Evolutionary conservation across 2,113 vertebrate genomes (phyloP), one percentile per base, ranked within the genome.

Genomic region (Agapornis roseicollis): DNA sequence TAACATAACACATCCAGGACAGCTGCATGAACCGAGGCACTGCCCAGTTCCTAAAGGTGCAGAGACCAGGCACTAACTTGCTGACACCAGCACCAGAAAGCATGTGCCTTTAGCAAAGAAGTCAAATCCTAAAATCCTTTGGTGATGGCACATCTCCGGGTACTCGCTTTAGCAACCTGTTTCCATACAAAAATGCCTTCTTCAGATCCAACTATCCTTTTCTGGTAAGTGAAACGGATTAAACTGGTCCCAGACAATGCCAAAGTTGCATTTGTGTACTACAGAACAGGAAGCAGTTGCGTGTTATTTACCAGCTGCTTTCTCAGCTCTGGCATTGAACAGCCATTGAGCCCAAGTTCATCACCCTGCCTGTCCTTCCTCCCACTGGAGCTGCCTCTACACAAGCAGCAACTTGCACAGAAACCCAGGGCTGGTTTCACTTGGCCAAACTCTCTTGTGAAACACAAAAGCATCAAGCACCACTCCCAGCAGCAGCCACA

Each of bases 41-140:
- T 66, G 50, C 35, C 74, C 46, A 17, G 14, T 6, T 60, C 47
- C 46, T n/a, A 12, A 13, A 14, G 0, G 2, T 6, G 17, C 9
- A 3, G 18, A 39, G 41, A 28, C 24, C 28, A 7, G 17, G 4
- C 25, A 25, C 37, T 7, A 13, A 19, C 33, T 6, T 5, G 6
- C 9, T 60, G 56, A 20, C 39, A 7, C 29, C 9, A 15, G 6
- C 15, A 42, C 31, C 24, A 50, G 31, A 35, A 52, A 27, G 42
- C 17, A 15, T 9, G 9, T 0, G 1, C 33, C 2, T 9, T 7
- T 37, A 46, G n/a, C 29, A 52, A 24, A 27, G 27, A 25, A 65
- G 20, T 20, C 46, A 25, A 70, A 20, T 24, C 46, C 44, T 31
- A 29, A 65, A 90, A 5, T 11, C 27, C 61, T 47, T 42, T 19